Conservation (phyloP, 2,797 vertebrate species). For the Saxicola maurus region DNA sequence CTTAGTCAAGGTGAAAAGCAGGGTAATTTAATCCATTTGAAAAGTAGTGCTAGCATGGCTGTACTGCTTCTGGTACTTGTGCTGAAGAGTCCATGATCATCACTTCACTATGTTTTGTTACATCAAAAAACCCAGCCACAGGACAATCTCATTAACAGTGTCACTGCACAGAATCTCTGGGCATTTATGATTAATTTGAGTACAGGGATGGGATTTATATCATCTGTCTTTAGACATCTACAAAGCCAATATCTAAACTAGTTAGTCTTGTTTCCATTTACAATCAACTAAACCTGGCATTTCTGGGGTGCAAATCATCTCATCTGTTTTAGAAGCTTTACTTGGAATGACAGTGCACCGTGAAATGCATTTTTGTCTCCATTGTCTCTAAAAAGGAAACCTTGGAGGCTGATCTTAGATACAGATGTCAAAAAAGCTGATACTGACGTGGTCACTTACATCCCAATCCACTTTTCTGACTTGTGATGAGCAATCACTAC, state of each 20-base stretch:
- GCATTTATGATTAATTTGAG: neutral
- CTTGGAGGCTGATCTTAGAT: neutral
- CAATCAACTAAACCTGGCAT: neutral
- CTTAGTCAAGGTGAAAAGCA: neutral
- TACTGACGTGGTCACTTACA: neutral
- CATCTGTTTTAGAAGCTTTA: neutral
- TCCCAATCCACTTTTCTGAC: neutral
- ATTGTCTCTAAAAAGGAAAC: neutral
- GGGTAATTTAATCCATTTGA: neutral
- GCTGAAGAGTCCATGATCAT: neutral
- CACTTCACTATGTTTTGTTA: neutral
- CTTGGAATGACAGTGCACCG: neutral
- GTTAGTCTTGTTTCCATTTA: neutral
- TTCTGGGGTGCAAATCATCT: neutral
- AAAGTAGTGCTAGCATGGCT: neutral
- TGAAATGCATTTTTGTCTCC: neutral
- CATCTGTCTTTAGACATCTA: neutral
- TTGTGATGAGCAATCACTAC: neutral
- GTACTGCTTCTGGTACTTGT: neutral
- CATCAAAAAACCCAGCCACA: neutral
- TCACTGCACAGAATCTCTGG: neutral
- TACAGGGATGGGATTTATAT: neutral
- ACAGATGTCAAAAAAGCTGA: neutral
- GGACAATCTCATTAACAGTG: neutral
- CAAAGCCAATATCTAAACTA: neutral